Evolutionary conservation across 2,888 invertebrate species (phyloP).

Genomic region (Apodemia zela): DNA sequence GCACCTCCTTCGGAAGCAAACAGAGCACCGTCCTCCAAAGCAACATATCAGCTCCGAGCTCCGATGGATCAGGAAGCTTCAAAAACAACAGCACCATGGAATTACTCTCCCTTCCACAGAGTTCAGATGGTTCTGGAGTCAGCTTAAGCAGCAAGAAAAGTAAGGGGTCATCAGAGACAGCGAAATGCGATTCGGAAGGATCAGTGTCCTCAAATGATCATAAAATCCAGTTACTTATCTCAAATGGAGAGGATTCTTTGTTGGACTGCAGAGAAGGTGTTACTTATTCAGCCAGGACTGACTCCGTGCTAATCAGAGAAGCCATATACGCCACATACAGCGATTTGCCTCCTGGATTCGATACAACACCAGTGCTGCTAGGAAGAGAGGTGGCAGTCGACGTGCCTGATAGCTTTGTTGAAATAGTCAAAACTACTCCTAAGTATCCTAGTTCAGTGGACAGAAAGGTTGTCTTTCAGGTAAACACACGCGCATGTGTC

Average conservation of each 20-base stretch:
- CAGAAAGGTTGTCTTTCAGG: conserved; percentile 74
- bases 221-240: conserved; percentile 68
- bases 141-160: conserved; percentile 70
- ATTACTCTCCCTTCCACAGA: conserved; percentile 64
- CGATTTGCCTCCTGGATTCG: conserved; percentile 66
- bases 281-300: conserved; percentile 71
- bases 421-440: conserved; percentile 87
- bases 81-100: conserved; percentile 66
- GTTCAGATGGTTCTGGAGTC: conserved; percentile 62
- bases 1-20: conserved; percentile 70
- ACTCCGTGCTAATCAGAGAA: conserved; percentile 72
- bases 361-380: conserved; percentile 71
- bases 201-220: conserved; percentile 68
- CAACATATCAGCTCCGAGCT: conserved; percentile 60
- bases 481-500: conserved; percentile 54
- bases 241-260: conserved; percentile 70
- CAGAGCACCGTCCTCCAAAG: conserved; percentile 65
- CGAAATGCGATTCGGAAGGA: conserved; percentile 68
- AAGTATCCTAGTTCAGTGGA: conserved; percentile 83
- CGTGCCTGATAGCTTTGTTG: conserved; percentile 93
- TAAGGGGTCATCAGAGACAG: conserved; percentile 65
- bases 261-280: conserved; percentile 69
- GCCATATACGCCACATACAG: conserved; percentile 70
- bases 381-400: conserved; percentile 89
- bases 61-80: conserved; percentile 59